Evolutionary conservation across 2,113 vertebrate species (phyloP).

Genomic region (Vicugna pacos): DNA sequence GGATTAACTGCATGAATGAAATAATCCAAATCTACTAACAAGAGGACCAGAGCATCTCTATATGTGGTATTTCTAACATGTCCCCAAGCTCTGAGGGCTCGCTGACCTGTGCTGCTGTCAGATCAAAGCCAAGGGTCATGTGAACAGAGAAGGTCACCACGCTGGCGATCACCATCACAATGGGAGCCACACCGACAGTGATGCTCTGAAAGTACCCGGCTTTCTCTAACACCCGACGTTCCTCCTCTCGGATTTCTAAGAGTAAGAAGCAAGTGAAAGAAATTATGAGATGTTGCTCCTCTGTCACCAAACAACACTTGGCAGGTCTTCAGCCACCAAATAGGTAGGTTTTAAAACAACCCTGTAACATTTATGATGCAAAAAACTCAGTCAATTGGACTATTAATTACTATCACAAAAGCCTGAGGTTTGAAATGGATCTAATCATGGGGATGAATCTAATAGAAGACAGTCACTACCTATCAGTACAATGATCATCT

Average conservation of each 20-base stretch:
- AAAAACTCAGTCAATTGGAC: background rate
- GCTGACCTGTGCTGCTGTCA: slow-evolving; percentile 94
- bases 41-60: background rate
- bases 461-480: background rate
- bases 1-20: background rate
- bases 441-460: background rate
- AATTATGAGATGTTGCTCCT: background rate
- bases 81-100: background rate
- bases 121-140: slow-evolving; percentile 95
- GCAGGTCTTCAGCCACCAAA: background rate
- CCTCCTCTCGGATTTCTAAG: slow-evolving; percentile 93
- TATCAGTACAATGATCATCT: background rate
- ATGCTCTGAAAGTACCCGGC: slow-evolving; percentile 97
- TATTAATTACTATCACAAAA: background rate
- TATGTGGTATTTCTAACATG: background rate
- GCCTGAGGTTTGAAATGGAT: background rate
- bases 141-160: slow-evolving; percentile 95
- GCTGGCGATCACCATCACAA: slow-evolving; percentile 95
- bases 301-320: background rate
- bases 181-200: slow-evolving; percentile 95
- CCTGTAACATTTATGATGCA: background rate
- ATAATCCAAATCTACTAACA: background rate
- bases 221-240: slow-evolving; percentile 91
- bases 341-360: background rate
- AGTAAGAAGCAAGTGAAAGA: slow-evolving; percentile 33